Evolutionary conservation across 2,797 vertebrate species (phyloP).

Genomic region (Halcyon chelicuti): DNA sequence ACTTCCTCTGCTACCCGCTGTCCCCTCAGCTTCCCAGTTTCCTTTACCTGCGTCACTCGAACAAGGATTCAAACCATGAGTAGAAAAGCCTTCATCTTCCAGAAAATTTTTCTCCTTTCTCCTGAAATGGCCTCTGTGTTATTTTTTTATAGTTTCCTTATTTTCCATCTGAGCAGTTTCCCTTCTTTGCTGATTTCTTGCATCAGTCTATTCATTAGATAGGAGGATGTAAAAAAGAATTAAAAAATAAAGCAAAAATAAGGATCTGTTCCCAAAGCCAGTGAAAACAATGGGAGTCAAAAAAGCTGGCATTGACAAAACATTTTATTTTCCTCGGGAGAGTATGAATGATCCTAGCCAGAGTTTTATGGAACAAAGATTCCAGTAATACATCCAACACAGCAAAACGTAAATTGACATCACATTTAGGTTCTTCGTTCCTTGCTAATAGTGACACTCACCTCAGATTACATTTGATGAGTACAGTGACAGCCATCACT

Average conservation of each 20-base stretch:
- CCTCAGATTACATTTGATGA: conserved; percentile 7
- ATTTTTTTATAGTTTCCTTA: background rate
- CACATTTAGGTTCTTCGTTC: conserved; percentile 10
- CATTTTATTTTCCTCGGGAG: conserved; percentile 57
- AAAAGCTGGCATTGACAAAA: conserved; percentile 36
- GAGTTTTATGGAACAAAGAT: conserved; percentile 49
- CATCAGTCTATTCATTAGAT: conserved; percentile 56
- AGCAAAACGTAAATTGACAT: conserved; percentile 13
- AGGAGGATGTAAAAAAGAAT: conserved; percentile 34
- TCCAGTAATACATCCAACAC: background rate
- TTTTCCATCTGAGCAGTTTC: conserved; percentile 1
- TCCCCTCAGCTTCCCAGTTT: background rate
- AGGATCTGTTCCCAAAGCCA: conserved; percentile 49
- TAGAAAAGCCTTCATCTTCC: background rate
- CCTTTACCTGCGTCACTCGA: background rate
- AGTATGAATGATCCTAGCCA: background rate
- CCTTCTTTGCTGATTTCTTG: conserved; percentile 36
- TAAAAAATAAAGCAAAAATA: conserved; percentile 48
- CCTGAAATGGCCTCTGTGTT: background rate
- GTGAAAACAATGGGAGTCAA: conserved; percentile 59
- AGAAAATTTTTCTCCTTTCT: background rate
- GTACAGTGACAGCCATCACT: background rate
- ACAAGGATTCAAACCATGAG: background rate
- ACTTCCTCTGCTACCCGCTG: accelerated
- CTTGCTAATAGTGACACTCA: background rate